These are phyloP conservation scores for Pantelozetes paolii DNA, from an alignment of 2,888 invertebrate species.

Conservation along the genomic window DNA sequence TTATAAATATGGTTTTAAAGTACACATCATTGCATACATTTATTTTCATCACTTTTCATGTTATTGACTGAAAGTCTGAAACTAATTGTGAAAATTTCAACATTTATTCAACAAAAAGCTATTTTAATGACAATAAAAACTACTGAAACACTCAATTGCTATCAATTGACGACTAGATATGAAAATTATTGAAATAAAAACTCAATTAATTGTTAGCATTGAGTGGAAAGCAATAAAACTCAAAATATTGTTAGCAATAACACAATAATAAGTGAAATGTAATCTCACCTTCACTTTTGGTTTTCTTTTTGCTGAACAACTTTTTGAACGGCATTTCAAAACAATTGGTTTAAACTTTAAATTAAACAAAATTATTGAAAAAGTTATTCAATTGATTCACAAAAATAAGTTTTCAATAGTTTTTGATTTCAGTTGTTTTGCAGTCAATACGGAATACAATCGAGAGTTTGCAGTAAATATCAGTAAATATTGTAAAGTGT, in stretches of 20 bases:
- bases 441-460: background rate
- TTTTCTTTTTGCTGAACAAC: slow-evolving; percentile 20
- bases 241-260: too few species aligned
- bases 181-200: background rate
- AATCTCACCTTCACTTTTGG: background rate
- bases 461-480: background rate
- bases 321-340: slow-evolving; percentile 32
- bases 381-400: background rate
- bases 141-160: background rate
- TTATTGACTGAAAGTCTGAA: background rate
- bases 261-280: too few species aligned
- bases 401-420: background rate
- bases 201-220: too few species aligned
- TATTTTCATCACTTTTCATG: background rate
- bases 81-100: background rate
- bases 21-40: background rate
- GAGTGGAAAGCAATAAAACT: too few species aligned
- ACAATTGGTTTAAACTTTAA: too few species aligned
- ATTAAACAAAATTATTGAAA: too few species aligned
- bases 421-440: background rate
- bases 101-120: background rate
- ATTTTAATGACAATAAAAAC: background rate
- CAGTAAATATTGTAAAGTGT: background rate
- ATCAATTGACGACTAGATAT: background rate
- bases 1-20: slow-evolving; percentile 25